Evolutionary conservation across 2,888 invertebrate genomes (phyloP).

Genomic region (Melanargia galathea): DNA sequence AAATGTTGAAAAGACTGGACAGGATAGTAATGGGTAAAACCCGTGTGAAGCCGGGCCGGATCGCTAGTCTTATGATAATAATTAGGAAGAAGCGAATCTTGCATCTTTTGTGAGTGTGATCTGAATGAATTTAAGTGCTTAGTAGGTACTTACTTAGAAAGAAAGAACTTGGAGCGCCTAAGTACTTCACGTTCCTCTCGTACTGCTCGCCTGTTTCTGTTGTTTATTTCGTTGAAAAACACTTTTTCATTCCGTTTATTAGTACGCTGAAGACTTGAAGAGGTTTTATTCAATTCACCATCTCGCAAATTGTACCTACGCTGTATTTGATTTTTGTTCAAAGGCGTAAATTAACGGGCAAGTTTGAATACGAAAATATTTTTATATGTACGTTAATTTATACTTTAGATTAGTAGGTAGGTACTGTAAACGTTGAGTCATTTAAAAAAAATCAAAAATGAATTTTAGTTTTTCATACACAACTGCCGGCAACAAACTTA

Average conservation of each 20-base stretch:
- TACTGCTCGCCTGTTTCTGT: constrained; percentile 17
- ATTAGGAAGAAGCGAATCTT: too few relatives aligned
- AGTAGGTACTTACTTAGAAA: neutral
- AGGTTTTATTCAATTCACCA: constrained; percentile 20
- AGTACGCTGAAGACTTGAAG: constrained; percentile 25
- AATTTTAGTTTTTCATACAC: too few relatives aligned
- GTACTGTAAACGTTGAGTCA: neutral
- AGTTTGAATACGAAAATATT: neutral
- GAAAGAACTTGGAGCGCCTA: neutral
- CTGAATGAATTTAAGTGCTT: too few relatives aligned
- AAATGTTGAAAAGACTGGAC: too few relatives aligned
- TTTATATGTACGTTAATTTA: neutral
- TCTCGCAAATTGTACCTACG: neutral
- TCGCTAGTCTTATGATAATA: too few relatives aligned
- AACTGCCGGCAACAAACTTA: too few relatives aligned
- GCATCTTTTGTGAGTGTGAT: too few relatives aligned
- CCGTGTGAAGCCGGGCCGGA: too few relatives aligned
- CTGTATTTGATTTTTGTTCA: neutral
- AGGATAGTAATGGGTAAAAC: too few relatives aligned
- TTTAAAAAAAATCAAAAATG: neutral
- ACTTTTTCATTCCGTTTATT: constrained; percentile 33
- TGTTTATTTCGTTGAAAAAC: constrained; percentile 20
- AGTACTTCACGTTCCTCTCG: neutral
- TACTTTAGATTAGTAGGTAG: too few relatives aligned
- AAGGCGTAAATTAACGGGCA: neutral